Evolutionary conservation across 2,888 invertebrate species (phyloP).

Genomic region (Callyntrura guangdongensis): DNA sequence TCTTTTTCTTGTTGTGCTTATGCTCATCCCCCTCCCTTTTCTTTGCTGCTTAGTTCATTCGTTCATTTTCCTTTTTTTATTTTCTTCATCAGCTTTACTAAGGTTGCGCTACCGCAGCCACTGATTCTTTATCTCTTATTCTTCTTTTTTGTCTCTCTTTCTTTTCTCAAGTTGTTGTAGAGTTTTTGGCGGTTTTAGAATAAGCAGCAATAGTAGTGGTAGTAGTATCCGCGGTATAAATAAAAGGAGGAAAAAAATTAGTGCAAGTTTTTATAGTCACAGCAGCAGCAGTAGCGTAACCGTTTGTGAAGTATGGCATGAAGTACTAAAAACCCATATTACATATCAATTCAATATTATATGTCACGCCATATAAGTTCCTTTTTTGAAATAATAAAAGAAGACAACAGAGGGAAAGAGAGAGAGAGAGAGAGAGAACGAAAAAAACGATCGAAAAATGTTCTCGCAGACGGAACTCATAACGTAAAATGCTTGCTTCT

Average conservation of each 20-base stretch:
- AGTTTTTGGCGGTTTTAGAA: slow-evolving; percentile 41
- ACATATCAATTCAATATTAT: slow-evolving; percentile 51
- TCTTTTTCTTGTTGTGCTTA: not conserved
- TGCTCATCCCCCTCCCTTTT: too few species aligned
- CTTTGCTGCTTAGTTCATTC: slow-evolving; percentile 11
- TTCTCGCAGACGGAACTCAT: slow-evolving; percentile 40
- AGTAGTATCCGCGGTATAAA: slow-evolving; percentile 7
- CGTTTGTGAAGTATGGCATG: not conserved
- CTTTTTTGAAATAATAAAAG: slow-evolving; percentile 49
- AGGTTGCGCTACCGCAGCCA: not conserved
- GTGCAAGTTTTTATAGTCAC: slow-evolving; percentile 51
- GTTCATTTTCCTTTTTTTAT: slow-evolving; percentile 29
- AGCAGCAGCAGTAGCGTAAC: not conserved
- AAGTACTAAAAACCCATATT: slow-evolving; percentile 35
- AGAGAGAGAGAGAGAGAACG: too few species aligned
- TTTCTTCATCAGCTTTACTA: slow-evolving; percentile 42
- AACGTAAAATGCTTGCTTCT: slow-evolving; percentile 42
- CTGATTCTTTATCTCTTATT: slow-evolving; percentile 12
- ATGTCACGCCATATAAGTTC: slow-evolving; percentile 46
- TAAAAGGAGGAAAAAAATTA: slow-evolving; percentile 57
- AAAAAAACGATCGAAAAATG: slow-evolving; percentile 66
- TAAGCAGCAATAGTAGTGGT: not conserved
- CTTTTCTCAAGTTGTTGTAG: slow-evolving; percentile 31
- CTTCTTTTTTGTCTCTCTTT: not conserved
- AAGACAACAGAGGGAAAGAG: not conserved